Percentiles rank a stretch among this genome's conserved stretches.
Conservation (phyloP, 2,888 invertebrate genomes). For the Gymnosoma rotundatum region DNA sequence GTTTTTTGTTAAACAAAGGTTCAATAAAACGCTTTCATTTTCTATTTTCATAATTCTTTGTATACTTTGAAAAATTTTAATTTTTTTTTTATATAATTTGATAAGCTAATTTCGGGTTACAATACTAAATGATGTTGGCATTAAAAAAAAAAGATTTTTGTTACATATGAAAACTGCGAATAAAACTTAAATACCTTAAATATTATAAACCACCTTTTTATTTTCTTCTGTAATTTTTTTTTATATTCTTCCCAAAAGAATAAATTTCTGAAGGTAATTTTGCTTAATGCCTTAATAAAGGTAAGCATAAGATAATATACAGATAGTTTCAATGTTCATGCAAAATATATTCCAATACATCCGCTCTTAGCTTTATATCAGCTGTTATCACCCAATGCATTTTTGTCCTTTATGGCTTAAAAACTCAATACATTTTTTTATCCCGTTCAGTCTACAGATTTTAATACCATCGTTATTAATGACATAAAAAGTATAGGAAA, state of each 20-base stretch:
- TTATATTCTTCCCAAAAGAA: too few species aligned
- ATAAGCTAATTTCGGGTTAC: too few species aligned
- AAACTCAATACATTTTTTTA: conserved; percentile 37
- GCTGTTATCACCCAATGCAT: conserved; percentile 26
- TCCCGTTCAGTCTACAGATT: conserved; percentile 8
- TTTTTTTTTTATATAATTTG: too few species aligned
- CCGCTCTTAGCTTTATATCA: conserved; percentile 36
- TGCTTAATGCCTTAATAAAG: not conserved
- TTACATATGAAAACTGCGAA: too few species aligned
- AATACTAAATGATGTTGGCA: not conserved
- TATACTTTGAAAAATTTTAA: too few species aligned
- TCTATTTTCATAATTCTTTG: too few species aligned
- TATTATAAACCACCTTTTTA: too few species aligned
- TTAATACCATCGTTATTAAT: conserved; percentile 27
- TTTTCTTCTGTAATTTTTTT: too few species aligned
- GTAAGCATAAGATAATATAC: not conserved
- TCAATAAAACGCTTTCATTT: too few species aligned
- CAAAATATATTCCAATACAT: conserved; percentile 21
- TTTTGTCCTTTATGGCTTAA: conserved; percentile 30
- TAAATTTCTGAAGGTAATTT: not conserved
- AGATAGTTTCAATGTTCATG: conserved; percentile 11
- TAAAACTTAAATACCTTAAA: too few species aligned
- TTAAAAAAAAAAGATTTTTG: too few species aligned
- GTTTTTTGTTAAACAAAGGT: too few species aligned
- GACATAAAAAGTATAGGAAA: conserved; percentile 6